phyloP scores from a whole-genome alignment of 2,113 vertebrate genomes.

The human (Homo sapiens) region GRCh38 chr14:84614501-84615000 shows the following conservation, averaged over 20 bases:
- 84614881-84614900: neutral
- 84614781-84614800: neutral
- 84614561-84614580: neutral
- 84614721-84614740: neutral
- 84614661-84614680: conserved; percentile 1
- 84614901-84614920: neutral
- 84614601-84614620: neutral
- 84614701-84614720: neutral
- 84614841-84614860: neutral
- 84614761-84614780: neutral
- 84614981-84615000: neutral
- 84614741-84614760: neutral
- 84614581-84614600: neutral
- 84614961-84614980: neutral
- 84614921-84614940: neutral
- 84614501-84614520: neutral
- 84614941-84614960: neutral
- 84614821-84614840: neutral
- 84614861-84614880: neutral
- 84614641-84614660: neutral
- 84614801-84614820: neutral
- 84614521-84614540: neutral
- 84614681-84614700: neutral
- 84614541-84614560: neutral
- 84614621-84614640: neutral